Evolutionary conservation across 2,888 invertebrate genomes (phyloP).

Genomic region (Antitype chi): DNA sequence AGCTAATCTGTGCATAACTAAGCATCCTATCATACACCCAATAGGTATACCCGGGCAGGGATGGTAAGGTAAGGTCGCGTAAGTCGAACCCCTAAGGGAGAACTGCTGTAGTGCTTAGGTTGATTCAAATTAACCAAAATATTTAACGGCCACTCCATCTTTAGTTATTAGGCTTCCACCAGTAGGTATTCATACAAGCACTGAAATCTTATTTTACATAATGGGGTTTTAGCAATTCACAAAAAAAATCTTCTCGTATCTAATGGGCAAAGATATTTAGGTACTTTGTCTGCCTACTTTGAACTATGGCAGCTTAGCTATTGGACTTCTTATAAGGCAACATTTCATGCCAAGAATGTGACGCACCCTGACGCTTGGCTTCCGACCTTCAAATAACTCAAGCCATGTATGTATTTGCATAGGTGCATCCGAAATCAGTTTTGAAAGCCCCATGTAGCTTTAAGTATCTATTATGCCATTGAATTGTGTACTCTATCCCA

Average conservation of each 20-base stretch:
- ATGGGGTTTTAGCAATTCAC: too few species aligned
- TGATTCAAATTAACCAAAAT: too few species aligned
- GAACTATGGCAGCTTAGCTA: slow-evolving; percentile 26
- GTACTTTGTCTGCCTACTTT: slow-evolving; percentile 3
- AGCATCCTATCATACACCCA: not conserved
- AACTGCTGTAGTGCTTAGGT: too few species aligned
- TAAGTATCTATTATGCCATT: slow-evolving; percentile 1
- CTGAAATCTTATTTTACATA: too few species aligned
- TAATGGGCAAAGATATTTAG: slow-evolving; percentile 7
- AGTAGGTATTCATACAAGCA: too few species aligned
- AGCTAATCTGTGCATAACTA: not conserved
- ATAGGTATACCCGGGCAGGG: too few species aligned
- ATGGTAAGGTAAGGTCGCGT: too few species aligned
- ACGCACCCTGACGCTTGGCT: slow-evolving; percentile 56
- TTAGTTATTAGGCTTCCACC: too few species aligned
- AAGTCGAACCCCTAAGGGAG: too few species aligned
- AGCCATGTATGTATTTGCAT: slow-evolving; percentile 76
- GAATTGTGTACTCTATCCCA: slow-evolving; percentile 33
- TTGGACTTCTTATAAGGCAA: slow-evolving; percentile 27
- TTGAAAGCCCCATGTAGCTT: slow-evolving; percentile 22
- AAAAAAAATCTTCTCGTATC: not conserved
- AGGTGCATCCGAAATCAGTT: slow-evolving; percentile 75
- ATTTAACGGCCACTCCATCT: too few species aligned
- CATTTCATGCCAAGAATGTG: slow-evolving; percentile 57
- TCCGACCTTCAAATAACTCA: slow-evolving; percentile 72